phyloP scores from a whole-genome alignment of 2,113 vertebrate genomes.

The Podilymbus podiceps region DNA sequence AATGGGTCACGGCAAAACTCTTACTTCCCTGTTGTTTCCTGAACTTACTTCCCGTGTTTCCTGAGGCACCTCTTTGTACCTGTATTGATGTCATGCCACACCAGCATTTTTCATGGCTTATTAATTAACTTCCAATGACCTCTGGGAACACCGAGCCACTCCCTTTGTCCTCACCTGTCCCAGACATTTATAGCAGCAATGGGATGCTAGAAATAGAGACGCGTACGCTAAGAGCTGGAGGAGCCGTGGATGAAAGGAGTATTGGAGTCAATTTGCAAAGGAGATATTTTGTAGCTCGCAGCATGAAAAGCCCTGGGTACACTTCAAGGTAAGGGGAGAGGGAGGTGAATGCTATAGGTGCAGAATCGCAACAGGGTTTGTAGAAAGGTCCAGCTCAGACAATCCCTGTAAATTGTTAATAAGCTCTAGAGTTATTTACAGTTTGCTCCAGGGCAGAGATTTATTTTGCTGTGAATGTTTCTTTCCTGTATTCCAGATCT shows the following conservation, averaged over 20 bases:
- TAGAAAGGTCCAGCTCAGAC: background rate
- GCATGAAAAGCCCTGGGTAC: constrained; percentile 11
- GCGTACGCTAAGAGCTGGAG: background rate
- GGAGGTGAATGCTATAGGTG: accelerated
- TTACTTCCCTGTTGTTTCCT: background rate
- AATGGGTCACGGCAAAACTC: background rate
- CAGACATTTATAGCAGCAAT: background rate
- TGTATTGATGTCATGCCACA: background rate
- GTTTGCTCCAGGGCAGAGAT: background rate
- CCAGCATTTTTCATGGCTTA: background rate
- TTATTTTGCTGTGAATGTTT: background rate
- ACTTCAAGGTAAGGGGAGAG: constrained; percentile 21
- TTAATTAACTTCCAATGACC: background rate
- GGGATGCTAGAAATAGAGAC: background rate
- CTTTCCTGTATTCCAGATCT: background rate
- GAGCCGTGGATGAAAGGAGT: background rate
- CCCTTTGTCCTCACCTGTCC: constrained; percentile 21
- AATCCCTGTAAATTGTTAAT: background rate
- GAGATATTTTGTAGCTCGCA: background rate
- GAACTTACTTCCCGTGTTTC: accelerated
- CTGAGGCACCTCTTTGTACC: background rate
- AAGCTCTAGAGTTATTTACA: background rate
- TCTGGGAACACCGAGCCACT: background rate
- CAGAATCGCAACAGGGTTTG: background rate
- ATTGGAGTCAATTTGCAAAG: background rate